A percentile compares a stretch with the other conserved stretches of the same genome.
Conservation (phyloP, 2,797 vertebrate genomes). For the Ceryle rudis region DNA sequence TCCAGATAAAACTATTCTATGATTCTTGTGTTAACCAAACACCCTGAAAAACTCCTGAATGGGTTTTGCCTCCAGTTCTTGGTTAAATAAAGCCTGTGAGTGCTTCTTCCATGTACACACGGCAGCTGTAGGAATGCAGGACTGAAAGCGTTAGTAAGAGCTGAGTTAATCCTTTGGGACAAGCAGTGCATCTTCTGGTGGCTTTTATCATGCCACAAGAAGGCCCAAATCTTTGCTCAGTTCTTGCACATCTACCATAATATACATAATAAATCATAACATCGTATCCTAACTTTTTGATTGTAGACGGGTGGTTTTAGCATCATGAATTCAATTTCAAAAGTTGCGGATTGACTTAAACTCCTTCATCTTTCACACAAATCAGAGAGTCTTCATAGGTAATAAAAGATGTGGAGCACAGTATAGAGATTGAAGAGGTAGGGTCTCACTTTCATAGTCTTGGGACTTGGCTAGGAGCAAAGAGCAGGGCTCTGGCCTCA, state of each 20-base stretch:
- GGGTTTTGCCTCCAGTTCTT: neutral
- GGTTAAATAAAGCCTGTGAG: neutral
- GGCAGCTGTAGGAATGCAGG: neutral
- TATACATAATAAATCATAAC: neutral
- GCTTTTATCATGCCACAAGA: neutral
- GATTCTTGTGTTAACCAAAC: neutral
- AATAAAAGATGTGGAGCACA: neutral
- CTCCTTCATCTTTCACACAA: neutral
- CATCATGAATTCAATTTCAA: neutral
- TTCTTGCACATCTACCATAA: neutral
- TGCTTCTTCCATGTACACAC: neutral
- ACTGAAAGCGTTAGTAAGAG: neutral
- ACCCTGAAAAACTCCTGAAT: neutral
- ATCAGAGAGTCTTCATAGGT: neutral
- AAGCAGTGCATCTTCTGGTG: neutral
- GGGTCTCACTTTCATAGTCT: neutral
- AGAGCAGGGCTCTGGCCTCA: neutral
- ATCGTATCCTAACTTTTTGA: neutral
- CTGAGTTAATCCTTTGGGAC: neutral
- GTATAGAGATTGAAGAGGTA: neutral
- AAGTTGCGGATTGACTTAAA: neutral
- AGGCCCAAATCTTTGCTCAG: neutral
- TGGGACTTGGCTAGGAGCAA: neutral
- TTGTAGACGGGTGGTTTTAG: neutral
- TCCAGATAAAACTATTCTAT: no score